phyloP scores from a whole-genome alignment of 2,113 vertebrate genomes.

The Nanorana parkeri region DNA sequence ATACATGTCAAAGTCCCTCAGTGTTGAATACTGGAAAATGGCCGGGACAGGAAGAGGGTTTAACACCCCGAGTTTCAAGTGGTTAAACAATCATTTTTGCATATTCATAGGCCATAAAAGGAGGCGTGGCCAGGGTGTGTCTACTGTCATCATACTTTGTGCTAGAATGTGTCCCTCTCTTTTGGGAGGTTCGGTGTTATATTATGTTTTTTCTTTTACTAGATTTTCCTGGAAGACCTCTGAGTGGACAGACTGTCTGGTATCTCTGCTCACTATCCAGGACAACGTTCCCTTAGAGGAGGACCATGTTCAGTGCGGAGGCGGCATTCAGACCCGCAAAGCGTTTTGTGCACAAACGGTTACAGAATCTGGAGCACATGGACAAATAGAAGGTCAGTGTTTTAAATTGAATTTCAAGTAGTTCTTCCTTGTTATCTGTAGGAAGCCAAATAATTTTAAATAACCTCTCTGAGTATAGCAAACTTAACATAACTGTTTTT shows the following conservation, averaged over 20 bases:
- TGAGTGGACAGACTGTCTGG: constrained; percentile 88
- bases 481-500: background rate
- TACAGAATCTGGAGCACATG: constrained; percentile 60
- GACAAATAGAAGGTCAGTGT: constrained; percentile 82
- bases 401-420: background rate
- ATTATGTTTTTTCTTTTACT: constrained; percentile 34
- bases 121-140: too few relatives aligned
- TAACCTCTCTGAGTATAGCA: background rate
- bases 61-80: too few relatives aligned
- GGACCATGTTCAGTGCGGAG: constrained; percentile 80
- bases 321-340: constrained; percentile 88
- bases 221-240: constrained; percentile 92
- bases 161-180: too few relatives aligned
- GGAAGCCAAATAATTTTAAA: background rate
- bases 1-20: too few relatives aligned
- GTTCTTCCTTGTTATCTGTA: background rate
- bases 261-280: constrained; percentile 82
- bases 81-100: too few relatives aligned
- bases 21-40: too few relatives aligned
- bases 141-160: too few relatives aligned
- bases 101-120: too few relatives aligned
- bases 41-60: too few relatives aligned
- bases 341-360: constrained; percentile 85
- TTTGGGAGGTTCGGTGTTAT: too few relatives aligned
- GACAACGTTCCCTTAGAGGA: constrained; percentile 72